phyloP scores from a whole-genome alignment of 2,113 vertebrate species.

The Nesogale talazaci region DNA sequence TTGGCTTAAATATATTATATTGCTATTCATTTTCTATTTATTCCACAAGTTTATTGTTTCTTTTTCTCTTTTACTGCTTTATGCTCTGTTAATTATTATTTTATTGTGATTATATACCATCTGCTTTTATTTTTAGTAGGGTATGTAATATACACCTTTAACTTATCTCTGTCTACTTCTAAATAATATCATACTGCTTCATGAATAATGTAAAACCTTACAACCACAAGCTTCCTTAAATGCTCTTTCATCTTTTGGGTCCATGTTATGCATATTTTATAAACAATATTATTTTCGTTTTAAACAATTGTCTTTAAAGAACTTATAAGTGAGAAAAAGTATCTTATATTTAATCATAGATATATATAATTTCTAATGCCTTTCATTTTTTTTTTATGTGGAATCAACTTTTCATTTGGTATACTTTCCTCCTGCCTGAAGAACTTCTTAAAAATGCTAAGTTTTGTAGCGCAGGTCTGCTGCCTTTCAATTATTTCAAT shows the following conservation, averaged over 20 bases:
- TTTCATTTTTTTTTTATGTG: neutral
- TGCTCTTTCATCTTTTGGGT: neutral
- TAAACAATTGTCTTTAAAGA: neutral
- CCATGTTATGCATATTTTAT: neutral
- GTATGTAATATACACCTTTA: neutral
- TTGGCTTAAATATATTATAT: too few species aligned
- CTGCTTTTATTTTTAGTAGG: conserved; percentile 28
- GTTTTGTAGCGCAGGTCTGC: neutral
- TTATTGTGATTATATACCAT: too few species aligned
- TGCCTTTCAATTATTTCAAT: neutral
- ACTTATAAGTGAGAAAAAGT: neutral
- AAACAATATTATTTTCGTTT: conserved; percentile 14
- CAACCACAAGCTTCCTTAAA: neutral
- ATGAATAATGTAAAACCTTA: neutral
- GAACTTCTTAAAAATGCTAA: neutral
- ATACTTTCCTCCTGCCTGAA: neutral
- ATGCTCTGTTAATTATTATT: too few species aligned
- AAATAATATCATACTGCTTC: neutral
- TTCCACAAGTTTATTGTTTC: too few species aligned
- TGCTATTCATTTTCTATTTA: too few species aligned
- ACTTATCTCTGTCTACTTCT: neutral
- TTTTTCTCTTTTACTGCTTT: too few species aligned
- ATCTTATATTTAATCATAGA: neutral
- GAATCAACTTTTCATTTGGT: neutral
- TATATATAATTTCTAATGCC: neutral